Evolutionary conservation across 1,140 invertebrate genomes (phyloP).

Genomic region (Heliothis virescens): DNA sequence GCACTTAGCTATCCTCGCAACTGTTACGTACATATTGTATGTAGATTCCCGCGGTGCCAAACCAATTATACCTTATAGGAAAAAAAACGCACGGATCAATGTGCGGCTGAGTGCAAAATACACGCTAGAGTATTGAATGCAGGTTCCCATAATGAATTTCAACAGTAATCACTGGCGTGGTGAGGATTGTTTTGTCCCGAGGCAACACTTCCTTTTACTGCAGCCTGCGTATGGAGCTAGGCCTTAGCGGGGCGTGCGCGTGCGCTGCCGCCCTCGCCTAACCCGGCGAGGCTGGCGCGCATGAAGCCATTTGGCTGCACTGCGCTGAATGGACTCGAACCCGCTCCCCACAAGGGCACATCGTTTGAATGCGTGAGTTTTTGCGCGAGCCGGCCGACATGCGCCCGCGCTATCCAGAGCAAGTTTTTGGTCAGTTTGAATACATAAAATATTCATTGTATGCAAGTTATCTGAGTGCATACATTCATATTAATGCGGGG

Average conservation of each 20-base stretch:
- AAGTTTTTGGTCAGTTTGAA: conserved; percentile 73
- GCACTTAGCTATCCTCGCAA: neutral
- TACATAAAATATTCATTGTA: conserved; percentile 79
- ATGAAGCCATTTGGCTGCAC: conserved; percentile 30
- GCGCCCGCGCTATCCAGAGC: conserved; percentile 62
- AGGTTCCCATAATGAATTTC: too few relatives aligned
- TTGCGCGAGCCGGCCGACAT: conserved; percentile 69
- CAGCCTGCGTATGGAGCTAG: neutral
- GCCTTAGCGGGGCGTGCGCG: conserved; percentile 1
- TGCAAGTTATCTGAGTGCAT: conserved; percentile 44
- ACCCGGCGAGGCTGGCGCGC: neutral
- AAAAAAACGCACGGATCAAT: neutral
- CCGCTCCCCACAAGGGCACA: conserved; percentile 52
- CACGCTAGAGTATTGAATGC: too few relatives aligned
- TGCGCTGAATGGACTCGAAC: conserved; percentile 27
- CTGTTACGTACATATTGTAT: conserved; percentile 10
- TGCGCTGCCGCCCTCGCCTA: neutral
- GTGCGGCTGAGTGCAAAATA: neutral
- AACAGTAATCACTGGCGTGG: neutral
- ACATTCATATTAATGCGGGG: conserved; percentile 38
- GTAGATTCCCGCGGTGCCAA: conserved; percentile 16
- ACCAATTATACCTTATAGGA: neutral
- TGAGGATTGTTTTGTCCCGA: neutral
- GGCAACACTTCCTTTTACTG: neutral
- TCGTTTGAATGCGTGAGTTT: conserved; percentile 72